Conservation (phyloP, 1,140 invertebrate genomes). For the Nylanderia fulva region DNA sequence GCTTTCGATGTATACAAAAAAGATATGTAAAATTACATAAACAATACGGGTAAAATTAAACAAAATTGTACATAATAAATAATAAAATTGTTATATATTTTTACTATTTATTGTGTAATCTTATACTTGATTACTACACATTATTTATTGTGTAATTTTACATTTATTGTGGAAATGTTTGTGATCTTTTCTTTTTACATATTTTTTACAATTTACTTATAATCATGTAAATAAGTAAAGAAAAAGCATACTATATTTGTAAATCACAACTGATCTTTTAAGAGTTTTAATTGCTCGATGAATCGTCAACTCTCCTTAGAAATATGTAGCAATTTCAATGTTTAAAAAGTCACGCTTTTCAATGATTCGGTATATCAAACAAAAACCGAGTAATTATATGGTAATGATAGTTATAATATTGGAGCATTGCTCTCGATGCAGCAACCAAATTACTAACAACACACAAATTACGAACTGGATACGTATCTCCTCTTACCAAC, state of each 20-base stretch:
- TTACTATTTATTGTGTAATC: not conserved
- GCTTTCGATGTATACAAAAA: not conserved
- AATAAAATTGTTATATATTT: not conserved
- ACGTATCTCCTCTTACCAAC: constrained; percentile 68
- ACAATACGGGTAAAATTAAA: not conserved
- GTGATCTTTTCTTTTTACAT: no score
- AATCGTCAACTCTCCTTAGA: not conserved
- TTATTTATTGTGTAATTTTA: not conserved
- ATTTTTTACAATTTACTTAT: not conserved
- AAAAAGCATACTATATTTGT: not conserved
- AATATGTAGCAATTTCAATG: not conserved
- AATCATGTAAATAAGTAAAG: not conserved
- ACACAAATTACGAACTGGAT: constrained; percentile 73
- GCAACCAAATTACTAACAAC: constrained; percentile 69
- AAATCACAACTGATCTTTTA: not conserved
- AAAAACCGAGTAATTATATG: not conserved
- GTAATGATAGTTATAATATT: constrained; percentile 44
- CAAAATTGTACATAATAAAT: not conserved
- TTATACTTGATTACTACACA: no score
- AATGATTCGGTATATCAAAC: not conserved
- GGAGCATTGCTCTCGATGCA: constrained; percentile 49
- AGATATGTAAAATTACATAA: not conserved
- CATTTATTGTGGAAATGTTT: no score
- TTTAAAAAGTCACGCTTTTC: not conserved
- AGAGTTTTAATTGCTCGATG: not conserved